Evolutionary conservation across 2,797 vertebrate genomes (phyloP), one percentile per base, ranked within the genome.

Genomic region (Adrianichthys oophorus): DNA sequence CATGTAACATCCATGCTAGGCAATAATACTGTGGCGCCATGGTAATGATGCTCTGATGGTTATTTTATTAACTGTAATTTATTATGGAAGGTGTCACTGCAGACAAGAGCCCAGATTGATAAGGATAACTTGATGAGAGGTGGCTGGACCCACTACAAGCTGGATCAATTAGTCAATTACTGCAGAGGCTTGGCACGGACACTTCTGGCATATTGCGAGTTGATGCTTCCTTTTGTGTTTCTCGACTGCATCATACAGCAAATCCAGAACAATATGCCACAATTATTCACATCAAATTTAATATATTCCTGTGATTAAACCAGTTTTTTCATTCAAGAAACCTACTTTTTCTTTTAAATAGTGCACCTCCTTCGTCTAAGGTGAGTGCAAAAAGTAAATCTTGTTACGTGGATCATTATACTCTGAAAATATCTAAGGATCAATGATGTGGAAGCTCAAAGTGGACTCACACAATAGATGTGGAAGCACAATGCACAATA

Each of bases 21-120:
- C 83, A 84, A 83, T 85, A 83, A 86, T 74, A 72, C 65, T 55
- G 62, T 49, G 41, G 75, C 62, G 68, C 78, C 56, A 65, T 81
- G 88, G 62, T 90, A 92, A 92, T 90, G 87, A 90, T 87, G 86
- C 76, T 84, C 69, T 89, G 87, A 91, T 91, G 89, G 87, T 91
- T 92, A 90, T 91, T 93, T 89, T 87, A 92, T 93, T 92, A 92
- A 87, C 83, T 79, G 67, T 91, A 90, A 92, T 92, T 92, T 90
- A 90, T 89, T 91, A 86, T 62, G 87, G 87, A 89, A 92, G 82
- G 62, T 88, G 91, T 90, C 91, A 91, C 89, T 90, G 90, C 76
- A 72, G 85, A 90, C 80, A 65, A 86, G 82, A 85, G 80, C 68
- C 63, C 66, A 78, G 77, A 90, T 82, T 88, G 91, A 91, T 89